Conservation (phyloP, 2,888 invertebrate genomes). For the Dynastes tityus region DNA sequence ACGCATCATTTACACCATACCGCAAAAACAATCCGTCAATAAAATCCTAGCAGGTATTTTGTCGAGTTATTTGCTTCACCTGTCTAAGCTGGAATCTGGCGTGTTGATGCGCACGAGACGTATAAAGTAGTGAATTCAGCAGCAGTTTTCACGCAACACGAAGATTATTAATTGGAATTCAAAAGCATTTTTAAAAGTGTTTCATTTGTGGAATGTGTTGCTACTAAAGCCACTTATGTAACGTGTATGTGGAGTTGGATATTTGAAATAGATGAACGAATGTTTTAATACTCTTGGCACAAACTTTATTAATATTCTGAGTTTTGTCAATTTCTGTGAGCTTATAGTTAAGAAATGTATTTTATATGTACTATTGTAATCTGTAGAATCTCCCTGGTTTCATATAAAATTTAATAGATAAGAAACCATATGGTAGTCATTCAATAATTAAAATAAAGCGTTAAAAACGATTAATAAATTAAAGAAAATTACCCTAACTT, state of each 20-base stretch:
- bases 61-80: constrained; percentile 20
- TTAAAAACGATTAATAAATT: no score
- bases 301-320: no score
- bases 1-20: background rate
- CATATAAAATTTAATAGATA: no score
- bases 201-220: background rate
- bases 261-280: constrained; percentile 4
- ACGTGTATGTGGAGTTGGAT: constrained; percentile 14
- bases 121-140: background rate
- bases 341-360: no score
- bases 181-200: background rate
- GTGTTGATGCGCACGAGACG: background rate
- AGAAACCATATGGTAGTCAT: no score
- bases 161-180: constrained; percentile 1
- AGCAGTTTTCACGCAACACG: background rate
- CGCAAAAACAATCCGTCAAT: constrained; percentile 19
- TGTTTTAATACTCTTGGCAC: constrained; percentile 10
- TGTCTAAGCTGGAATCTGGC: constrained; percentile 18
- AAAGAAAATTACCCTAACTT: no score
- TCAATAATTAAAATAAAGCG: no score
- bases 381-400: no score
- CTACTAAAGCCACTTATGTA: background rate
- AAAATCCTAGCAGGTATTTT: constrained; percentile 13
- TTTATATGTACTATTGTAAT: no score
- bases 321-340: no score